Evolutionary conservation across 2,888 invertebrate genomes (phyloP), one percentile per base, ranked within the genome.

Genomic region (Seladonia tumulorum): DNA sequence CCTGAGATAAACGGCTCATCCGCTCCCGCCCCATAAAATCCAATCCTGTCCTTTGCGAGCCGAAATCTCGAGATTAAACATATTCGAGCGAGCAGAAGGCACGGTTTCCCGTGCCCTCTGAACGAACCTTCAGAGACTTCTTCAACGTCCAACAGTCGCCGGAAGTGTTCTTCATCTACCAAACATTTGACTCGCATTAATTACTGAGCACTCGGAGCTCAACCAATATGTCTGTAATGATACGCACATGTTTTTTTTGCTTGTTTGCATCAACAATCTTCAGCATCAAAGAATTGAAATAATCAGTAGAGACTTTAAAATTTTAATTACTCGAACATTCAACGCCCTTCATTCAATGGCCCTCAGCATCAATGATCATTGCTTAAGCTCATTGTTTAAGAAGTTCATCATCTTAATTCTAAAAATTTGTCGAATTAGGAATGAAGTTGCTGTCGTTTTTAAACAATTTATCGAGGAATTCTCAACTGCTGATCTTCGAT

Each of bases 1-100:
- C 94, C 92, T 85, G 92, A 94, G 94, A 94, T 94, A 94, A 94
- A 94, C 94, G 94, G 94, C 94, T 94, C 93, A 94, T 94, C 94
- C 93, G 91, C 88, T 90, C 91, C 92, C 89, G 88, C 91, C 91
- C 87, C 83, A 90, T 87, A 90, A 92, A 93, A 94, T 94, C 93
- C 92, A 92, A 94, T 94, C 92, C 91, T 91, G 91, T 90, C 91
- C 90, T 88, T 87, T 88, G 90, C 89, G 78, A 91, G 91, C 89
- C 86, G 90, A 90, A 91, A 92, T 93, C 91, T 90, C 86, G 87
- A 89, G 92, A 93, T 92, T 94, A 94, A 94, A 94, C 92, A 93
- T 93, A 93, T 93, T 92, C 90, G 89, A 91, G 87, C 71, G 72
- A 79, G 29, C 72, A 47, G 49, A 63, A n/a, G n/a, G n/a, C 57